Evolutionary conservation across 2,888 invertebrate species (phyloP).

Genomic region (Nineta flava): DNA sequence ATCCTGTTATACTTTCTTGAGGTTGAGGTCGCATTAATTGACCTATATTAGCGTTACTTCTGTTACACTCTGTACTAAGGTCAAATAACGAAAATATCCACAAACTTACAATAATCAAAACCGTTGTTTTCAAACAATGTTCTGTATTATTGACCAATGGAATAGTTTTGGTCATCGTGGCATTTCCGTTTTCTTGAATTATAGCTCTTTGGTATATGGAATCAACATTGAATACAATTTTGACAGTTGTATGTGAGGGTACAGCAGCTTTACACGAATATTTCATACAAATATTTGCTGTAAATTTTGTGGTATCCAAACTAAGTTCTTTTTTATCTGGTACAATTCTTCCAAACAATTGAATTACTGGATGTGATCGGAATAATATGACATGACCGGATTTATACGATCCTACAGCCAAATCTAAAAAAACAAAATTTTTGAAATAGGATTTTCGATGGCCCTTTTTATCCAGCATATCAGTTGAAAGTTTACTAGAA

Average conservation of each 20-base stretch:
- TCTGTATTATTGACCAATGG: neutral
- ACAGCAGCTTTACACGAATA: constrained; percentile 18
- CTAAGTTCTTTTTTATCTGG: constrained; percentile 23
- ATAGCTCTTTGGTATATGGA: constrained; percentile 1
- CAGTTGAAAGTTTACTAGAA: no score
- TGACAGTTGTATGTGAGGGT: neutral
- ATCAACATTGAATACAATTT: neutral
- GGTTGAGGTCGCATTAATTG: no score
- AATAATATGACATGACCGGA: constrained; percentile 39
- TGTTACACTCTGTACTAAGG: no score
- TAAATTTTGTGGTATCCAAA: constrained; percentile 27
- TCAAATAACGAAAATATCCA: neutral
- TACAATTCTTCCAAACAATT: constrained; percentile 16
- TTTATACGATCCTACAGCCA: constrained; percentile 41
- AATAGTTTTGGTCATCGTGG: neutral
- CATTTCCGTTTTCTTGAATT: no score
- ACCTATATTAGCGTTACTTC: no score
- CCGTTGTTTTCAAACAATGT: neutral
- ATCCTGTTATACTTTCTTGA: no score
- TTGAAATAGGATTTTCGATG: no score
- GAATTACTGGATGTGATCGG: constrained; percentile 25
- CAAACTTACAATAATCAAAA: neutral
- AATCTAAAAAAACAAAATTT: constrained; percentile 27
- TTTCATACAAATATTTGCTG: constrained; percentile 26
- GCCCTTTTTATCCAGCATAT: no score